These are phyloP conservation scores for Girardinichthys multiradiatus DNA, from an alignment of 2,113 vertebrate species.

Conservation along the genomic window DNA sequence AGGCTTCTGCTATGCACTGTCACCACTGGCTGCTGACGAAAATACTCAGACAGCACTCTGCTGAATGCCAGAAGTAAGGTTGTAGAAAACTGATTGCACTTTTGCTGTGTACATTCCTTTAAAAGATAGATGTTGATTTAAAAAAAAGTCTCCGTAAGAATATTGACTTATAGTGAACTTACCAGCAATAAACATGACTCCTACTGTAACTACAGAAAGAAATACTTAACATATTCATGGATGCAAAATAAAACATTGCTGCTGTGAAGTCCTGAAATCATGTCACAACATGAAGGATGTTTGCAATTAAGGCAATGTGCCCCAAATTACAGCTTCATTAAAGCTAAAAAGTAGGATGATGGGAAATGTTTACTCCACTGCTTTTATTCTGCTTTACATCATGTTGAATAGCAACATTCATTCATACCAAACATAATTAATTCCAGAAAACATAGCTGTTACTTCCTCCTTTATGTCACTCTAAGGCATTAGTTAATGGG, in stretches of 20 bases:
- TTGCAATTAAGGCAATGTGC: slow-evolving; percentile 35
- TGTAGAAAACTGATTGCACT: no score
- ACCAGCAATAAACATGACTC: not conserved
- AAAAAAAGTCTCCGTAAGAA: no score
- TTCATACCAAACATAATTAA: slow-evolving; percentile 49
- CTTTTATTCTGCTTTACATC: slow-evolving; percentile 38
- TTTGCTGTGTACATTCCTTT: no score
- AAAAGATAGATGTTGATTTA: no score
- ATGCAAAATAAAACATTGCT: not conserved
- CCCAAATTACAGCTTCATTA: slow-evolving; percentile 44
- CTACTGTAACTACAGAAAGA: not conserved
- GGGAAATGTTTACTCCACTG: slow-evolving; percentile 38
- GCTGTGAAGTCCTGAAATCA: slow-evolving; percentile 30
- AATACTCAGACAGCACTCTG: no score
- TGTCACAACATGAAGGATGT: slow-evolving; percentile 34
- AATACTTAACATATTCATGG: not conserved
- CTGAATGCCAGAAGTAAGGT: no score
- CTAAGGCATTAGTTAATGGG: slow-evolving; percentile 36
- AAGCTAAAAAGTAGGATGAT: slow-evolving; percentile 12
- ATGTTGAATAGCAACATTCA: slow-evolving; percentile 31
- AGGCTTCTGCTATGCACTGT: no score
- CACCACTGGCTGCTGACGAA: no score
- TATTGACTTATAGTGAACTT: no score
- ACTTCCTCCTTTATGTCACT: slow-evolving; percentile 41
- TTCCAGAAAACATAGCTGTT: slow-evolving; percentile 33